Conservation (phyloP, 2,888 invertebrate genomes). For the Epinotia bilunana region DNA sequence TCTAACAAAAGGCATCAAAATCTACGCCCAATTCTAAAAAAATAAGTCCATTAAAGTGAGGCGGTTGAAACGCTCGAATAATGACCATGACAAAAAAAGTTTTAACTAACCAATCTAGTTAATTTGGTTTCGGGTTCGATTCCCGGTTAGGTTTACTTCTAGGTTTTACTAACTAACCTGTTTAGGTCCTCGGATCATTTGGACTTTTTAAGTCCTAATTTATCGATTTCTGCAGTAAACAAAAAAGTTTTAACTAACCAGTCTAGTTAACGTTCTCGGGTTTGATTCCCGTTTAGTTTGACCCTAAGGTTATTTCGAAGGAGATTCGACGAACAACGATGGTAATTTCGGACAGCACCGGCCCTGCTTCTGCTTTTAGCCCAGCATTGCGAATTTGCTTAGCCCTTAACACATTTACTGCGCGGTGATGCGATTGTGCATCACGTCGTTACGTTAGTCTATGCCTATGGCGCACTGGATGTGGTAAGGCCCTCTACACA, state of each 20-base stretch:
- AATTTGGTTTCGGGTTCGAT: no score
- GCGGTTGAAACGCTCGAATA: no score
- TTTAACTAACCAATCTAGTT: no score
- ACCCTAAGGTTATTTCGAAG: background rate
- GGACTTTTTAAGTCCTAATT: background rate
- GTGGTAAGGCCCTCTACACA: background rate
- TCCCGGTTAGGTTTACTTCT: no score
- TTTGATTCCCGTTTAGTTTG: background rate
- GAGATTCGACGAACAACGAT: background rate
- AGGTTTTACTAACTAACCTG: background rate
- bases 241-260: background rate
- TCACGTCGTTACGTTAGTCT: background rate
- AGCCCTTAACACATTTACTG: background rate
- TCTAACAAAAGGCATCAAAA: no score
- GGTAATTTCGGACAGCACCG: background rate
- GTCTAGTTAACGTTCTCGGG: background rate
- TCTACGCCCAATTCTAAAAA: no score
- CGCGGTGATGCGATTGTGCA: background rate
- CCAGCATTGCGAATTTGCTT: background rate
- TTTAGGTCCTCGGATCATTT: background rate
- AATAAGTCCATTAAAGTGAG: no score
- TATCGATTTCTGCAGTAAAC: background rate
- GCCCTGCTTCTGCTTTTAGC: background rate
- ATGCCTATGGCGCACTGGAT: background rate
- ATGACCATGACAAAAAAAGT: no score